A percentile compares a stretch with the other conserved stretches of the same genome.
Evolutionary conservation across 1,140 invertebrate genomes (phyloP).

Genomic region (Sycobia sp.): DNA sequence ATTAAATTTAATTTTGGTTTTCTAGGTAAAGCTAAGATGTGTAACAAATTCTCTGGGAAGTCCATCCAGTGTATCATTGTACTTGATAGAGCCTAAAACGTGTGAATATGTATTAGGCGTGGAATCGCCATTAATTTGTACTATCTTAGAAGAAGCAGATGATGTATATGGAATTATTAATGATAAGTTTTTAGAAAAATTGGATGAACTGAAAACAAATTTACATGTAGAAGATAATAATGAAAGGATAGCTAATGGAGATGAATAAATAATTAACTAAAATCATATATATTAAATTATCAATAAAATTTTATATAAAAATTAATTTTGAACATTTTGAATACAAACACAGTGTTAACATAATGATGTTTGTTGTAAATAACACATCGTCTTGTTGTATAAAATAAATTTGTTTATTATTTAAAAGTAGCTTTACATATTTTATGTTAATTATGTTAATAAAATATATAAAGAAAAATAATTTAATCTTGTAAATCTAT

Average conservation of each 20-base stretch:
- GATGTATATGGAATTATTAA: slow-evolving; percentile 68
- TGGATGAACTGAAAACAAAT: slow-evolving; percentile 55
- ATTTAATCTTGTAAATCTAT: not conserved
- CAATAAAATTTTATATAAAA: slow-evolving; percentile 21
- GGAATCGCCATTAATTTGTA: slow-evolving; percentile 87
- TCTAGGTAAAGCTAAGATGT: slow-evolving; percentile 80
- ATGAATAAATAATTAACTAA: slow-evolving; percentile 41
- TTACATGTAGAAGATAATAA: slow-evolving; percentile 45
- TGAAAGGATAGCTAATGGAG: slow-evolving; percentile 53
- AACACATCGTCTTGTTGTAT: slow-evolving; percentile 19
- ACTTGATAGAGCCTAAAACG: slow-evolving; percentile 85
- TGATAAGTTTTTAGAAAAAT: slow-evolving; percentile 54
- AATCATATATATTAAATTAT: slow-evolving; percentile 9
- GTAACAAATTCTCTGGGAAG: slow-evolving; percentile 67
- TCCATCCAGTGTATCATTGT: slow-evolving; percentile 81
- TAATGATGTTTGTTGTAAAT: slow-evolving; percentile 22
- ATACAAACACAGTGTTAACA: slow-evolving; percentile 8
- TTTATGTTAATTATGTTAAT: slow-evolving; percentile 24
- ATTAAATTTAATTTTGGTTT: too few relatives aligned
- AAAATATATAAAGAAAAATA: slow-evolving; percentile 13
- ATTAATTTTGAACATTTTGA: slow-evolving; percentile 11
- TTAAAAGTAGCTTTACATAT: slow-evolving; percentile 11
- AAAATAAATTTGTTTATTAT: slow-evolving; percentile 9
- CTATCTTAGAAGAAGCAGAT: slow-evolving; percentile 77
- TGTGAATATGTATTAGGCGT: slow-evolving; percentile 92